Percentiles rank a stretch among this genome's conserved stretches.
phyloP scores from a whole-genome alignment of 2,797 vertebrate genomes.

The Xenentodon cancila region DNA sequence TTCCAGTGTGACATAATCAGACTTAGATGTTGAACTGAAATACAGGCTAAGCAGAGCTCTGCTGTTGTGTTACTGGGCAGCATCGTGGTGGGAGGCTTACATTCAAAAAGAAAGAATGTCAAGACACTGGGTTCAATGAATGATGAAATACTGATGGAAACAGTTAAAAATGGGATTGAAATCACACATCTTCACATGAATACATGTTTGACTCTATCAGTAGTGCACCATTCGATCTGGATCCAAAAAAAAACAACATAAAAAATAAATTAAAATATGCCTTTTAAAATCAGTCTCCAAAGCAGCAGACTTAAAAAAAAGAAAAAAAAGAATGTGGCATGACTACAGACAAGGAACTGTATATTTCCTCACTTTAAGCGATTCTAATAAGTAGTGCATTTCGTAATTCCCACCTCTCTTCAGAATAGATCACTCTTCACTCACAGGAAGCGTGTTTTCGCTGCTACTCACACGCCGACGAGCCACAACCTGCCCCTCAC shows the following conservation, averaged over 20 bases:
- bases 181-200: background rate
- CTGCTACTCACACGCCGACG: constrained; percentile 30
- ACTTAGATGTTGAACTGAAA: constrained; percentile 3
- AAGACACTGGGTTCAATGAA: constrained; percentile 5
- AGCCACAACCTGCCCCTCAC: constrained; percentile 50
- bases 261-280: too few relatives aligned
- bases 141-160: constrained; percentile 5
- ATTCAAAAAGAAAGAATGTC: constrained; percentile 2
- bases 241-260: too few relatives aligned
- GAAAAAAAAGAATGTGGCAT: background rate
- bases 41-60: background rate
- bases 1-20: background rate
- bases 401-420: constrained; percentile 15
- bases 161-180: background rate
- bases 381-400: background rate
- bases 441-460: constrained; percentile 23
- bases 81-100: constrained; percentile 12
- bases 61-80: constrained; percentile 4
- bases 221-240: too few relatives aligned
- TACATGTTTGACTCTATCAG: too few relatives aligned
- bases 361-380: background rate
- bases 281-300: too few relatives aligned
- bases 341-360: background rate
- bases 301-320: background rate
- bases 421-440: constrained; percentile 32